Percentiles rank a stretch among this genome's conserved stretches.
phyloP scores from a whole-genome alignment of 2,113 vertebrate species.

The Nesoenas mayeri region DNA sequence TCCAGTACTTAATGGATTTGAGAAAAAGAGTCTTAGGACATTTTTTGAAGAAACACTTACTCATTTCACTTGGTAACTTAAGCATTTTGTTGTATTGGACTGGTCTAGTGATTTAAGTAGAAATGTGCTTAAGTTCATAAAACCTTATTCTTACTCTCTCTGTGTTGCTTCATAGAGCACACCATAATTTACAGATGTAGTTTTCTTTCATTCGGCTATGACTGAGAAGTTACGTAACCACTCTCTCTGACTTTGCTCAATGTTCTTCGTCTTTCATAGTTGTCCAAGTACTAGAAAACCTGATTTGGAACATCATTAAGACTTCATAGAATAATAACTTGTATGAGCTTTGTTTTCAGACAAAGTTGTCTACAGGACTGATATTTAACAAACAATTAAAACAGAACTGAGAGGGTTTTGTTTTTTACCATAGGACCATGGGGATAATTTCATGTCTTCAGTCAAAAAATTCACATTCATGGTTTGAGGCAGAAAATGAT shows the following conservation, averaged over 20 bases:
- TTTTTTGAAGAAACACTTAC: not conserved
- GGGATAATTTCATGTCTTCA: not conserved
- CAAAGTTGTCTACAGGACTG: not conserved
- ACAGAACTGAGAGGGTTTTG: not conserved
- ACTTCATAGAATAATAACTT: not conserved
- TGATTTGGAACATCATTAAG: slow-evolving; percentile 44
- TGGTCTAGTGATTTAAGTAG: not conserved
- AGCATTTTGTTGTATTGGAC: not conserved
- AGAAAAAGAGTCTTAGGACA: not conserved
- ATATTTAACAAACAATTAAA: not conserved
- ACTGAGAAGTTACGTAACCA: slow-evolving; percentile 41
- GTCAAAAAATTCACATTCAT: not conserved
- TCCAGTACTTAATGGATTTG: not conserved
- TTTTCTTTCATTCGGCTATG: not conserved
- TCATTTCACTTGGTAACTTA: not conserved
- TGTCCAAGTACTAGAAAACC: slow-evolving; percentile 77
- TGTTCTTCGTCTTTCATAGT: slow-evolving; percentile 73
- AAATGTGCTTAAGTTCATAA: not conserved
- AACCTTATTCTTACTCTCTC: not conserved
- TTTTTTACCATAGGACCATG: not conserved
- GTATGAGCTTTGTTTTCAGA: not conserved
- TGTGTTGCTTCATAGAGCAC: not conserved
- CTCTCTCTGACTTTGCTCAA: slow-evolving; percentile 73
- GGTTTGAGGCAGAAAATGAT: not conserved
- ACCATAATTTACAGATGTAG: slow-evolving; percentile 51